phyloP scores from a whole-genome alignment of 1,140 invertebrate genomes.

The Belonocnema kinseyi region DNA sequence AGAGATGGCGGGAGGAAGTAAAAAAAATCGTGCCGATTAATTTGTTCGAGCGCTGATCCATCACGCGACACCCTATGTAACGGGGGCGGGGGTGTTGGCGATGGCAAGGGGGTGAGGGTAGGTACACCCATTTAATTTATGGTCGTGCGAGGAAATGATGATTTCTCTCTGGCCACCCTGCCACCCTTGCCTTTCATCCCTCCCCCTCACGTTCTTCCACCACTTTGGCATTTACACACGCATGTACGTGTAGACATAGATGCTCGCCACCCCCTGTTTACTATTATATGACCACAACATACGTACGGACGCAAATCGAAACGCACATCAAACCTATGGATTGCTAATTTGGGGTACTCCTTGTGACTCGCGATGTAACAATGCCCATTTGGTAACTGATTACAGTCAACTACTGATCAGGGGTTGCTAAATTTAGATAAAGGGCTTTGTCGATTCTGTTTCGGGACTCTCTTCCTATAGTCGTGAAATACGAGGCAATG shows the following conservation, averaged over 20 bases:
- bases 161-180: constrained; percentile 42
- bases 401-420: constrained; percentile 28
- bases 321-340: constrained; percentile 30
- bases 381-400: constrained; percentile 29
- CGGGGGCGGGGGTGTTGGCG: constrained; percentile 9
- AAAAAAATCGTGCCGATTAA: constrained; percentile 61
- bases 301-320: constrained; percentile 23
- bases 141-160: constrained; percentile 51
- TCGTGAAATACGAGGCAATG: constrained; percentile 5
- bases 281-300: constrained; percentile 31
- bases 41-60: constrained; percentile 59
- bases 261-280: constrained; percentile 17
- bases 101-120: constrained; percentile 1
- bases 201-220: neutral
- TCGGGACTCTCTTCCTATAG: constrained; percentile 4
- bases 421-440: constrained; percentile 25
- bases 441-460: constrained; percentile 27
- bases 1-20: constrained; percentile 14
- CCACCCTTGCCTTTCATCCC: constrained; percentile 15
- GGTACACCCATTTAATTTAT: constrained; percentile 50
- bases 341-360: constrained; percentile 29
- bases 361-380: constrained; percentile 27
- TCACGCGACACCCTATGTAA: constrained; percentile 47
- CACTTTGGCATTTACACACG: constrained; percentile 6
- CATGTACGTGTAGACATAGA: constrained; percentile 26